Percentiles rank a stretch among this genome's conserved stretches.
Evolutionary conservation across 2,113 vertebrate genomes (phyloP).

Genomic region (Parus major): DNA sequence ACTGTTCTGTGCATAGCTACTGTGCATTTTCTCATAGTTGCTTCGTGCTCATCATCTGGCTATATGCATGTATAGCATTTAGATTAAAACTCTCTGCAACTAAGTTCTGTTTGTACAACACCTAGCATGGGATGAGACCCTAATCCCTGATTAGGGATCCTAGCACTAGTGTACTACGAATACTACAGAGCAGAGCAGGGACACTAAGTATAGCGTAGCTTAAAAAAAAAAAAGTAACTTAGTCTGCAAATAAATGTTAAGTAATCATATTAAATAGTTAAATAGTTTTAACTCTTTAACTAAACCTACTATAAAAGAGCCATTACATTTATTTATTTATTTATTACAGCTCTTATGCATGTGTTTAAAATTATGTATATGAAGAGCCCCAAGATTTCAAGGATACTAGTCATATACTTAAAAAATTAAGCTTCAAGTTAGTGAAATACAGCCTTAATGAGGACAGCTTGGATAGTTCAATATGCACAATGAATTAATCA

Average conservation of each 20-base stretch:
- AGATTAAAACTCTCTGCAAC: neutral
- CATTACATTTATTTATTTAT: neutral
- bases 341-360: neutral
- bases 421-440: constrained; percentile 28
- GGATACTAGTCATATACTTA: constrained; percentile 19
- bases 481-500: constrained; percentile 37
- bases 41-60: neutral
- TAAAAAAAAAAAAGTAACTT: fast-evolving
- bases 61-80: neutral
- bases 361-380: neutral
- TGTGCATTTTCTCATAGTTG: neutral
- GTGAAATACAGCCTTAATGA: constrained; percentile 10
- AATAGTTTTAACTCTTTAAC: neutral
- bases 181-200: neutral
- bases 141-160: neutral
- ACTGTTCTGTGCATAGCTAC: neutral
- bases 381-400: constrained; percentile 11
- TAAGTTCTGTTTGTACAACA: neutral
- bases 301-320: neutral
- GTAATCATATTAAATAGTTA: neutral
- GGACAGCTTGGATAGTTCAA: constrained; percentile 6
- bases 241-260: neutral
- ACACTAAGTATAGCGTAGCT: neutral
- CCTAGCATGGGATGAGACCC: neutral
- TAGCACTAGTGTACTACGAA: fast-evolving